A percentile compares a stretch with the other conserved stretches of the same genome.
phyloP scores from a whole-genome alignment of 2,113 vertebrate species.

The Rhizomys pruinosus region DNA sequence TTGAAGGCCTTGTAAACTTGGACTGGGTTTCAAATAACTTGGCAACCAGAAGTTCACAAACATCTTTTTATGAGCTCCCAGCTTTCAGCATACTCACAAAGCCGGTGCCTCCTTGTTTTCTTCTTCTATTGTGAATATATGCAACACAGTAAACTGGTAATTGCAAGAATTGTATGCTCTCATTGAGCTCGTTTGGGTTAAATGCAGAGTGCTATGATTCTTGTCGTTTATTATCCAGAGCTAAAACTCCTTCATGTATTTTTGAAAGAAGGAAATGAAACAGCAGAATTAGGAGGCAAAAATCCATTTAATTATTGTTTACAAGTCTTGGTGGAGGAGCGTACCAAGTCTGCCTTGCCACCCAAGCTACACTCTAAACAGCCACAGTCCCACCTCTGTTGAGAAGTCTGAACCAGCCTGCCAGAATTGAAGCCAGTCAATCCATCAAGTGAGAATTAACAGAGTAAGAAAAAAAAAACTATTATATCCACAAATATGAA shows the following conservation, averaged over 20 bases:
- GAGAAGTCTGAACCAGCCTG: background rate
- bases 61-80: background rate
- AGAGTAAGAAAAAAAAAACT: background rate
- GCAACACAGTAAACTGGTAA: conserved; percentile 66
- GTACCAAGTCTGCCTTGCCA: conserved; percentile 40
- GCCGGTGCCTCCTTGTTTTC: conserved; percentile 16
- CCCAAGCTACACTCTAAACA: background rate
- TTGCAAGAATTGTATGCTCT: conserved; percentile 47
- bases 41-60: background rate
- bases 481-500: background rate
- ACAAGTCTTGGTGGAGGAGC: conserved; percentile 20
- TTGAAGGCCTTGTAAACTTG: background rate
- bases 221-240: conserved; percentile 68
- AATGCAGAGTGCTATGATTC: conserved; percentile 45
- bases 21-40: background rate
- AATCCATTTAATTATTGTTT: conserved; percentile 71
- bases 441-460: background rate
- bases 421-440: conserved; percentile 13
- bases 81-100: conserved; percentile 12
- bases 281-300: conserved; percentile 51
- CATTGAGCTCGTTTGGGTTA: conserved; percentile 62
- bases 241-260: conserved; percentile 49
- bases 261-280: conserved; percentile 65
- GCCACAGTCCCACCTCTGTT: background rate
- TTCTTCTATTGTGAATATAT: conserved; percentile 47